Evolutionary conservation across 1,140 invertebrate species (phyloP), one percentile per base, ranked within the genome.

Genomic region (Hesperophylax magnus): DNA sequence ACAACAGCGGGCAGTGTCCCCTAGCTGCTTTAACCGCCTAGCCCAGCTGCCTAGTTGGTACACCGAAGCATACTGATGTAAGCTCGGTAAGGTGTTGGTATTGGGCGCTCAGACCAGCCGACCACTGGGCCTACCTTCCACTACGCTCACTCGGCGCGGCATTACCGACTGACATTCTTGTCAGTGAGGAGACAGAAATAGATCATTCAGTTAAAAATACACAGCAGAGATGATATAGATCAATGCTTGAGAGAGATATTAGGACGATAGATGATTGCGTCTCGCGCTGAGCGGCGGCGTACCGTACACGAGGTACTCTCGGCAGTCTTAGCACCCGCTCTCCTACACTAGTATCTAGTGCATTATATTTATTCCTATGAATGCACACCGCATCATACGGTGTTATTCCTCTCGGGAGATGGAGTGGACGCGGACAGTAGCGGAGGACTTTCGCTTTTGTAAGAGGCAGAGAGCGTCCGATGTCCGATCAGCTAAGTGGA

Each of bases 161-260:
- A 54, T 58, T 17, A 27, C 71, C 60, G 58, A n/a, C 72, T 58
- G 77, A 78, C 79, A 81, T 82, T 82, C 81, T 72, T 63, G 69
- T 77, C 77, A 79, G 69, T 52, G 67, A 65, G 17, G 72, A 31
- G 31, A 80, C 69, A 34, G 53, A 81, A 83, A 83, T 83, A 83
- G 79, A 81, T 81, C 76, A 61, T 71, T 61, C 80, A 72, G 53
- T 74, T 78, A 39, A 78, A 78, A 78, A 81, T 81, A 81, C 18
- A n/a, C 61, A 20, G 20, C 47, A 31, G 34, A 22, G n/a, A 65
- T 63, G 56, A 78, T 78, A 65, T 71, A 52, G 39, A 71, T 52
- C 67, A n/a, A 20, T 24, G 39, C n/a, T 52, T 65, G 63, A 27
- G 17, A 34, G 34, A 39, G 67, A 53, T 52, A 18, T 52, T 53